Percentiles rank a stretch among this genome's conserved stretches.
phyloP scores from a whole-genome alignment of 2,888 invertebrate genomes.

The Dendrolimus pini region DNA sequence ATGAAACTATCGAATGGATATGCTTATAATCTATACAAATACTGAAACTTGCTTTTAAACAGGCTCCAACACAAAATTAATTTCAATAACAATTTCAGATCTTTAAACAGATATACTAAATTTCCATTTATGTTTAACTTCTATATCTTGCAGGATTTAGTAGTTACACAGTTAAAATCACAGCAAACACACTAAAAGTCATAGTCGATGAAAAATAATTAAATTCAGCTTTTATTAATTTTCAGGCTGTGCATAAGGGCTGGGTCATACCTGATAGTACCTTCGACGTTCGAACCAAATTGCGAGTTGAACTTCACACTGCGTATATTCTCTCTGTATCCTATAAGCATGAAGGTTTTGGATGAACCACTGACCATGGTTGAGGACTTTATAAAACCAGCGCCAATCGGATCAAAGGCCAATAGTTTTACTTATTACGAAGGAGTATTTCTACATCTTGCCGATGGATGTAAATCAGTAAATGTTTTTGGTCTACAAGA shows the following conservation, averaged over 20 bases:
- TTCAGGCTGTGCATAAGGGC: slow-evolving; percentile 86
- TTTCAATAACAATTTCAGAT: too few relatives aligned
- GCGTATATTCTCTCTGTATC: slow-evolving; percentile 86
- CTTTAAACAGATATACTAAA: too few relatives aligned
- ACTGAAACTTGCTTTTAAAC: too few relatives aligned
- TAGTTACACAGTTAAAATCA: too few relatives aligned
- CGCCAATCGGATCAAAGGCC: slow-evolving; percentile 81
- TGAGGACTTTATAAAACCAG: slow-evolving; percentile 86
- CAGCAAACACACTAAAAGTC: too few relatives aligned
- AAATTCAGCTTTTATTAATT: slow-evolving; percentile 4
- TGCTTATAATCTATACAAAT: too few relatives aligned
- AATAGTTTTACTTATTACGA: slow-evolving; percentile 91
- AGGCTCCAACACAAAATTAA: too few relatives aligned
- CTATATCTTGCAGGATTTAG: too few relatives aligned
- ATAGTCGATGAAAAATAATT: too few relatives aligned
- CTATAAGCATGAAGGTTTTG: slow-evolving; percentile 84
- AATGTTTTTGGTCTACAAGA: slow-evolving; percentile 95
- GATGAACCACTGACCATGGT: slow-evolving; percentile 81
- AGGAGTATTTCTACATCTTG: slow-evolving; percentile 91
- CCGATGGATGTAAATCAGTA: slow-evolving; percentile 93
- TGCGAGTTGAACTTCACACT: slow-evolving; percentile 93
- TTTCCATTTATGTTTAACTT: too few relatives aligned
- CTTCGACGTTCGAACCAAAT: slow-evolving; percentile 93
- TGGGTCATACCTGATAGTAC: slow-evolving; percentile 89
- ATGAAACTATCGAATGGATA: too few relatives aligned